Evolutionary conservation across 2,888 invertebrate species (phyloP).

Genomic region (Parnassius mnemosyne): DNA sequence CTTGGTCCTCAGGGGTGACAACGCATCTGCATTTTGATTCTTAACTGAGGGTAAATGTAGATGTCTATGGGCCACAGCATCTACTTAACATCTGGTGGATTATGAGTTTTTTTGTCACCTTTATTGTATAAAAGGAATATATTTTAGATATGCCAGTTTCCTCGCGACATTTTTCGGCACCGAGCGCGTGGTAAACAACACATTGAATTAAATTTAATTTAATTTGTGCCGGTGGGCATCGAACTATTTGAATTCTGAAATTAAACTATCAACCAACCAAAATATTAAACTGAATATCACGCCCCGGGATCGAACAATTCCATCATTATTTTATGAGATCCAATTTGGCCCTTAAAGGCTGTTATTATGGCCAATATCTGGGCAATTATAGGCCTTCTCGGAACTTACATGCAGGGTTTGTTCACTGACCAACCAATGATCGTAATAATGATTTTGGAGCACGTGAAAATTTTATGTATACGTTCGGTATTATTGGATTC

Average conservation of each 20-base stretch:
- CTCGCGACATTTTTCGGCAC: too few relatives aligned
- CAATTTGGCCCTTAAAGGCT: conserved; percentile 55
- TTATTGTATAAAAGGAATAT: too few relatives aligned
- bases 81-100: too few relatives aligned
- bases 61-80: too few relatives aligned
- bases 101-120: too few relatives aligned
- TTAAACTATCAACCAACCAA: background rate
- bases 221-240: too few relatives aligned
- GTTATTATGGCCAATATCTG: conserved; percentile 36
- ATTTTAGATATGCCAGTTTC: too few relatives aligned
- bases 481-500: background rate
- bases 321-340: conserved; percentile 73
- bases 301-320: conserved; percentile 30
- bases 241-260: background rate
- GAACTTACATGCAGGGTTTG: conserved; percentile 9
- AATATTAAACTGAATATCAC: conserved; percentile 4
- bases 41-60: too few relatives aligned
- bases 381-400: conserved; percentile 32
- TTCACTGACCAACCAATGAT: background rate
- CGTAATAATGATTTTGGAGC: background rate
- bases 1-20: too few relatives aligned
- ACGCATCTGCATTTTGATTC: too few relatives aligned
- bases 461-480: background rate
- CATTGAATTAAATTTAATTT: too few relatives aligned
- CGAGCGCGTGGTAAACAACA: too few relatives aligned